Evolutionary conservation across 2,888 invertebrate genomes (phyloP).

Genomic region (Aricia artaxerxes): DNA sequence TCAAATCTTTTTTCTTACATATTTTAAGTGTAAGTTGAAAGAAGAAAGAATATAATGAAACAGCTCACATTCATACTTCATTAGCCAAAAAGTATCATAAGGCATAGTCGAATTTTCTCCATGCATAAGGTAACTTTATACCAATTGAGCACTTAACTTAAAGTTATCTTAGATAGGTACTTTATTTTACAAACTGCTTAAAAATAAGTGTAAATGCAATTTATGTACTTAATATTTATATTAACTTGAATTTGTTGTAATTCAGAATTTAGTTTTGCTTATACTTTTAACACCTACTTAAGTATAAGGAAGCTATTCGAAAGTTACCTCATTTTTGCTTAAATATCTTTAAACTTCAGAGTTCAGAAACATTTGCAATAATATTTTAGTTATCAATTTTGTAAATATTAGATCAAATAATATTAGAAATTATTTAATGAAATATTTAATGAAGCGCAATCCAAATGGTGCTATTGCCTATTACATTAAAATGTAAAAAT

Average conservation of each 20-base stretch:
- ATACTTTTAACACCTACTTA: neutral
- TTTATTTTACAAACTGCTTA: neutral
- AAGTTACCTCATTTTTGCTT: neutral
- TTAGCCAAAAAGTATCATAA: neutral
- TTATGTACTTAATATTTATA: neutral
- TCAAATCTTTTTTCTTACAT: neutral
- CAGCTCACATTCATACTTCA: neutral
- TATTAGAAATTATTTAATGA: constrained; percentile 7
- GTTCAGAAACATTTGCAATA: neutral
- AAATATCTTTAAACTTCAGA: neutral
- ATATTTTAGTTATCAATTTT: neutral
- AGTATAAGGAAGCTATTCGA: neutral
- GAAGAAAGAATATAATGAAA: neutral
- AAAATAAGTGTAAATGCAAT: neutral
- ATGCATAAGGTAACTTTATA: neutral
- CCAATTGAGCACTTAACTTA: too few relatives aligned
- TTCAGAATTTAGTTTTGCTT: neutral
- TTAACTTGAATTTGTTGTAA: neutral
- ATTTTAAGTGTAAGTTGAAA: neutral
- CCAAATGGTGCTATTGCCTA: constrained; percentile 61
- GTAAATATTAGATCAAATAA: constrained; percentile 7
- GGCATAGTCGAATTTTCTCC: too few relatives aligned
- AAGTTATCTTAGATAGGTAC: too few relatives aligned
- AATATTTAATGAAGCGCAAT: constrained; percentile 48
- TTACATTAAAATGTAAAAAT: constrained; percentile 37